Evolutionary conservation across 2,797 vertebrate species (phyloP).

Genomic region (Falco naumanni): DNA sequence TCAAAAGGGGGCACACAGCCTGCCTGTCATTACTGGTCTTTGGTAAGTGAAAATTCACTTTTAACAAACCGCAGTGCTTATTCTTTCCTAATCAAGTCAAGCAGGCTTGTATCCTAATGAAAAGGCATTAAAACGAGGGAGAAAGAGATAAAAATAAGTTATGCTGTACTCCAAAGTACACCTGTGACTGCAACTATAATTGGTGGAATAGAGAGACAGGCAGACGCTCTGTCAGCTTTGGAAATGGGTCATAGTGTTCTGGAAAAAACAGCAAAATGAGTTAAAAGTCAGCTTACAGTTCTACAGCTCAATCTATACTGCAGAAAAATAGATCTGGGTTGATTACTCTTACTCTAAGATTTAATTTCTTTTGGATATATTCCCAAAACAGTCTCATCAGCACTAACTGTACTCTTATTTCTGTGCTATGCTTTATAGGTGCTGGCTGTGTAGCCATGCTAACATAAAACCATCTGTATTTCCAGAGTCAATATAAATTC

Average conservation of each 20-base stretch:
- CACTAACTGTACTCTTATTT: background rate
- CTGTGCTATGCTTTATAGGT: background rate
- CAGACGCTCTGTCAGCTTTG: background rate
- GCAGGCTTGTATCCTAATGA: background rate
- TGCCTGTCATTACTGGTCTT: background rate
- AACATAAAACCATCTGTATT: background rate
- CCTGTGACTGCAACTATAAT: background rate
- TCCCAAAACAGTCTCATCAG: background rate
- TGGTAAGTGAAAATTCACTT: background rate
- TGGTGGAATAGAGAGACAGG: background rate
- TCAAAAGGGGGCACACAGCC: background rate
- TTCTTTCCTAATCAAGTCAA: background rate
- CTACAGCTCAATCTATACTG: background rate
- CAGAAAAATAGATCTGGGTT: background rate
- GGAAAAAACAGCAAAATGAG: background rate
- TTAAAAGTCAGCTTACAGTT: background rate
- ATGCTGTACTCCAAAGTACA: background rate
- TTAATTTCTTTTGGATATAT: background rate
- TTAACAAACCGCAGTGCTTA: background rate
- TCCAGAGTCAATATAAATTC: background rate
- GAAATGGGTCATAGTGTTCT: constrained; percentile 7
- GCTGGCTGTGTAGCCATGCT: background rate
- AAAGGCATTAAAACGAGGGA: background rate
- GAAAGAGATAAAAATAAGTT: background rate
- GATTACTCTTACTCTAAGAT: background rate